Evolutionary conservation across 2,888 invertebrate genomes (phyloP), one percentile per base, ranked within the genome.

Genomic region (Celastrina argiolus): DNA sequence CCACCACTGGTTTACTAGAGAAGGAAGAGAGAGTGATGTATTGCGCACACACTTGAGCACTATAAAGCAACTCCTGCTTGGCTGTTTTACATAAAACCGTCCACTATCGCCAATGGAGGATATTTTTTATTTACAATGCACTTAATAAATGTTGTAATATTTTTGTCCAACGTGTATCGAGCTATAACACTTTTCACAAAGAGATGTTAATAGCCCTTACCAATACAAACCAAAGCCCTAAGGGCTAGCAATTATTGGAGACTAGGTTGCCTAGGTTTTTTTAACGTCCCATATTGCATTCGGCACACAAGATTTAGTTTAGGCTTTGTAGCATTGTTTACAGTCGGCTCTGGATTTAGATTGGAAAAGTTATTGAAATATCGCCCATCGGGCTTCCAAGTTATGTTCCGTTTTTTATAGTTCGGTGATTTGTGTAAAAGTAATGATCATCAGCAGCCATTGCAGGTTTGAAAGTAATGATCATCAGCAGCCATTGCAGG

Each of bases 301-400:
- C 45, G 3, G 45, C 18, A 16, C 10, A 45, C 45, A 45, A 45
- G 18, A 18, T 18, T 16, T 45, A 45, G 42, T 18, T 45, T 45
- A 18, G 18, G 45, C 18, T 45, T 45, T 45, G 42, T n/a, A 7
- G 16, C 42, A 16, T 42, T 42, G 45, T 45, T 45, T 45, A 45
- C 45, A 45, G 45, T 45, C 45, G 7, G 45, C 18, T 18, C 16
- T 45, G 18, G 8, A 45, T 45, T 16, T 10, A 45, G 10, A 45
- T 18, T 45, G 18, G 45, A 45, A 45, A 45, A 45, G 45, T 45
- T 18, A 45, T 45, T 45, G 45, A 45, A 45, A 45, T 45, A 45
- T 45, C 18, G 18, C 18, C 16, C 42, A 45, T 16, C 42, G 8
- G 18, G 18, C 10, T 18, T 18, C 18, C 45, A 45, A 45, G 45